Percentiles rank a stretch among this genome's conserved stretches.
Conservation (phyloP, 2,113 vertebrate genomes). For the Accipiter cooperii region DNA sequence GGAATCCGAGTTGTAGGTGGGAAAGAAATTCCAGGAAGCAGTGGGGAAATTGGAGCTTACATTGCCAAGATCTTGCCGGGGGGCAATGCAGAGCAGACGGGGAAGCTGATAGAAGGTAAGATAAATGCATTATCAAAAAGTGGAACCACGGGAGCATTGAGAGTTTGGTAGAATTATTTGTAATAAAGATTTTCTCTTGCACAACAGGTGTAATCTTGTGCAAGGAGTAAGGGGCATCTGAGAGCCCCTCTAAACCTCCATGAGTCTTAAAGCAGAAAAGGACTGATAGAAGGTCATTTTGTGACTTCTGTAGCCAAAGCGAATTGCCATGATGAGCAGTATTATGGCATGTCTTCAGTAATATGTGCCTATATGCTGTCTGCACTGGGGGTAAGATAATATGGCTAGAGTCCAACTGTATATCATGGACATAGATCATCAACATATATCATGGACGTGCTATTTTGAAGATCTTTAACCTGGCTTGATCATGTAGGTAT, state of each 20-base stretch:
- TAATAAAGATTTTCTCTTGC: background rate
- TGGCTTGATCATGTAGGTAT: background rate
- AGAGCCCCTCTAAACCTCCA: background rate
- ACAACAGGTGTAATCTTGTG: background rate
- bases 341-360: background rate
- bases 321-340: background rate
- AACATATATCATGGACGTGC: accelerated
- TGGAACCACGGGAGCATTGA: background rate
- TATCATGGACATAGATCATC: background rate
- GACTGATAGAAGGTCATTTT: background rate
- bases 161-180: background rate
- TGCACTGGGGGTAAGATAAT: background rate
- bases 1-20: conserved; percentile 94
- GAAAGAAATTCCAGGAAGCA: conserved; percentile 90
- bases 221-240: background rate
- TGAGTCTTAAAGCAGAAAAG: background rate
- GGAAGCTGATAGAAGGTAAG: conserved; percentile 92
- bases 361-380: background rate
- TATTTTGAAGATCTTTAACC: background rate
- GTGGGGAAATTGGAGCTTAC: conserved; percentile 92
- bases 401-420: background rate
- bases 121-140: background rate
- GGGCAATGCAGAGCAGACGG: conserved; percentile 86
- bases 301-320: background rate
- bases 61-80: conserved; percentile 91